phyloP scores from a whole-genome alignment of 2,888 invertebrate species.

The Nymphalis c-album region DNA sequence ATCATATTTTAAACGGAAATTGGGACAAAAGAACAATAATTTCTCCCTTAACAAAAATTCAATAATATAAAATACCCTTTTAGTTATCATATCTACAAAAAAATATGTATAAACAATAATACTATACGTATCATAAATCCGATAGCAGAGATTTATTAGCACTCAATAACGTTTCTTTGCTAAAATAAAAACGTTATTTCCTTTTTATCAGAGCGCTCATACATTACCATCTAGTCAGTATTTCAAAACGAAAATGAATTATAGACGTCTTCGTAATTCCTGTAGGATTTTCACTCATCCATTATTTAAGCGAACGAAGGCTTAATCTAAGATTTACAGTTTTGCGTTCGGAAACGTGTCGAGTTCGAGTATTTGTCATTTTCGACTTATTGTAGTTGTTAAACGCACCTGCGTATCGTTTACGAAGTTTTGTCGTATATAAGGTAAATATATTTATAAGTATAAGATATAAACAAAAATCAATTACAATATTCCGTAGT shows the following conservation, averaged over 20 bases:
- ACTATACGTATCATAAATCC: background rate
- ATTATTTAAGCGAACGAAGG: constrained; percentile 65
- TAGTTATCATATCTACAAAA: background rate
- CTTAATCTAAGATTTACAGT: constrained; percentile 68
- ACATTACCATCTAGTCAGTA: constrained; percentile 50
- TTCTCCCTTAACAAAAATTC: too few species aligned
- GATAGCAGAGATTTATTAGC: background rate
- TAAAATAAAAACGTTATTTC: background rate
- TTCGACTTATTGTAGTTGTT: constrained; percentile 45
- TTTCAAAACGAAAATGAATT: constrained; percentile 62
- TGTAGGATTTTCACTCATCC: constrained; percentile 65
- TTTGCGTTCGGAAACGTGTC: constrained; percentile 50
- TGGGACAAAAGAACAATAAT: too few species aligned
- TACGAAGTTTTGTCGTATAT: background rate
- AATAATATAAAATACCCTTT: too few species aligned
- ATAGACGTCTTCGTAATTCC: constrained; percentile 69
- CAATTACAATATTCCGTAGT: too few species aligned
- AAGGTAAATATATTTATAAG: too few species aligned
- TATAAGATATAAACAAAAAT: too few species aligned
- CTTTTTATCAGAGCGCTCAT: constrained; percentile 46
- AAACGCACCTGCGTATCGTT: constrained; percentile 33
- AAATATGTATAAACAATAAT: background rate
- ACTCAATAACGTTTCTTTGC: background rate
- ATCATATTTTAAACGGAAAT: too few species aligned
- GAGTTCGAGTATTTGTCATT: constrained; percentile 48